These are phyloP conservation scores for Parnassius glacialis DNA, from an alignment of 2,888 invertebrate species.

Conservation along the genomic window DNA sequence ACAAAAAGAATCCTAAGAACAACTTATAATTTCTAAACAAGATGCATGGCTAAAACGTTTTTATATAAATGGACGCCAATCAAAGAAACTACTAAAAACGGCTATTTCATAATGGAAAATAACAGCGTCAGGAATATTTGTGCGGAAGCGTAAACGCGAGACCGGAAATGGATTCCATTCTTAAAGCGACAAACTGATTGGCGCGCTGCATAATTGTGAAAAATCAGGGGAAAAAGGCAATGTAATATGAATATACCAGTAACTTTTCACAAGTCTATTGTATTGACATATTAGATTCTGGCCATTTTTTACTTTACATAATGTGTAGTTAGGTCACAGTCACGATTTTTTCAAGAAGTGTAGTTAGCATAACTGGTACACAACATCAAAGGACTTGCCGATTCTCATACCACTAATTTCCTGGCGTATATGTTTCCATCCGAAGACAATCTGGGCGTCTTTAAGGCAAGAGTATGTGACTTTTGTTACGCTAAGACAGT, in stretches of 20 bases:
- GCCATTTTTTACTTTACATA: background rate
- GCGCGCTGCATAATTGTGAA: slow-evolving; percentile 48
- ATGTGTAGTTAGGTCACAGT: no score
- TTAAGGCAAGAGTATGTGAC: no score
- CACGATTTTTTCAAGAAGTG: no score
- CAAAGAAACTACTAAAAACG: slow-evolving; percentile 27
- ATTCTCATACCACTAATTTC: no score
- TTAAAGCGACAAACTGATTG: slow-evolving; percentile 57
- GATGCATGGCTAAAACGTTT: no score
- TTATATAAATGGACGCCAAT: background rate
- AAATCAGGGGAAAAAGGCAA: slow-evolving; percentile 31
- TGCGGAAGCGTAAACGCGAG: slow-evolving; percentile 58
- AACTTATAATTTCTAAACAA: no score
- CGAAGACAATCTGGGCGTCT: no score
- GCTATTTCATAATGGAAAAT: slow-evolving; percentile 43
- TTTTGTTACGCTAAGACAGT: no score
- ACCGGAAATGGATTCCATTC: slow-evolving; percentile 65
- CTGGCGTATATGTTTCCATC: no score
- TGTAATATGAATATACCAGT: slow-evolving; percentile 15
- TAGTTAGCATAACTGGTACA: no score
- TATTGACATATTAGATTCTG: slow-evolving; percentile 5
- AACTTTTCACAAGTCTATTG: slow-evolving; percentile 13
- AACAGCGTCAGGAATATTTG: slow-evolving; percentile 54
- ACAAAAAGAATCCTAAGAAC: no score
- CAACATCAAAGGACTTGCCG: no score